phyloP scores from a whole-genome alignment of 1,140 invertebrate species.

The Chelonus insularis region DNA sequence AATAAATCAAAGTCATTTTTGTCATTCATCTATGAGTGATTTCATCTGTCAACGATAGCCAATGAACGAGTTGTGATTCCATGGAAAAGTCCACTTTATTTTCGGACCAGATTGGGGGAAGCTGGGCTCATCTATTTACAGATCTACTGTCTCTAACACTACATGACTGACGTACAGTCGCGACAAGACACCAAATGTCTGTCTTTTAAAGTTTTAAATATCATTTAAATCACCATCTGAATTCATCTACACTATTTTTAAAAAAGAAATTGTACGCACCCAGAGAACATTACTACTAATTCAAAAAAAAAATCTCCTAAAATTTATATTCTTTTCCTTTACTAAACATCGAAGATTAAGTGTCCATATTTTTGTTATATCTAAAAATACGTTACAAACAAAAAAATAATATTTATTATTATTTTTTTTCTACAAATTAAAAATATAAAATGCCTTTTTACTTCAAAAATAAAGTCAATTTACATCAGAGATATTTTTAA shows the following conservation, averaged over 20 bases:
- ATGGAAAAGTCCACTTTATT: conserved; percentile 43
- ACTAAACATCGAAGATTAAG: too few relatives aligned
- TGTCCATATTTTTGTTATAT: too few relatives aligned
- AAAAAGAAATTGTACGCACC: too few relatives aligned
- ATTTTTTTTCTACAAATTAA: too few relatives aligned
- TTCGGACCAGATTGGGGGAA: conserved; percentile 47
- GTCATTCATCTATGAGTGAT: conserved; percentile 8
- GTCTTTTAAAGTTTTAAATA: neutral
- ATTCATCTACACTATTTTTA: neutral
- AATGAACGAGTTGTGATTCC: conserved; percentile 21
- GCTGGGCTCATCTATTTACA: conserved; percentile 50
- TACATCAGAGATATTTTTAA: too few relatives aligned
- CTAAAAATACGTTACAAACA: too few relatives aligned
- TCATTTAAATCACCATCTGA: conserved; percentile 3
- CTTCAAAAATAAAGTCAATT: too few relatives aligned
- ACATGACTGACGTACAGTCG: conserved; percentile 14
- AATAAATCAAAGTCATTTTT: conserved; percentile 3
- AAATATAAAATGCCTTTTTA: too few relatives aligned
- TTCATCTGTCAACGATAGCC: conserved; percentile 13
- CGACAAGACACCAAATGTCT: conserved; percentile 3
- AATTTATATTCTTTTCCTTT: too few relatives aligned
- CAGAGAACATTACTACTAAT: too few relatives aligned
- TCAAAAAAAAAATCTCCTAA: neutral
- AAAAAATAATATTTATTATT: too few relatives aligned
- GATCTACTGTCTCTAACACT: conserved; percentile 47